Base-by-base conservation (phyloP, 2,888 invertebrate species). In the Chydorus sphaericus region DNA sequence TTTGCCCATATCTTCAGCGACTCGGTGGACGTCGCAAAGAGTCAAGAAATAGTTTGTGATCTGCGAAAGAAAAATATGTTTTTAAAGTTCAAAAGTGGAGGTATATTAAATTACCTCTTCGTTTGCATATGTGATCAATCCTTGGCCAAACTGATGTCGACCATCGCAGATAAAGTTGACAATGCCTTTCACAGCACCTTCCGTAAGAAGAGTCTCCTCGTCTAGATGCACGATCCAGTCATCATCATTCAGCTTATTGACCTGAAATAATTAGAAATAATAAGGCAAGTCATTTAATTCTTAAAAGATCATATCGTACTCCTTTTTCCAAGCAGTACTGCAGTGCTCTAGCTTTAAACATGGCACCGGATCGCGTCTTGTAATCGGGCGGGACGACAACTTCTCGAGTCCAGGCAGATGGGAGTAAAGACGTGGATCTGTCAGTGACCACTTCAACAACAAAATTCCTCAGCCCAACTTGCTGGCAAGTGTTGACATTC, bases 161-260 rank as follows among this genome's bases (percentile, higher is more conserved):
- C 93, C 94, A 72, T 93, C 91, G 62, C 85, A 75, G 23, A 92
- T 89, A 76, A 96, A 96, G 69, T 96, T 96, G 38, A 96, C 73
- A 65, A 96, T 84, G 10, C 92, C 92, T 18, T 36, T 48, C 52
- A 93, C 82, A 48, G 89, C 84, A 69, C 93, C 91, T 66, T 90
- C 90, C 6, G 94, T 94, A 29, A 96, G 73, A 55, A 96, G 73
- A 0, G 96, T 96, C 70, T 96, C 96, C 72, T 96, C 96, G 71
- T 96, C 96, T 59, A 96, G 74, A 73, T 96, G 96, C n/a, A 92
- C 90, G 65, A 96, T 84, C 93, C 93, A 96, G 68, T 94, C 93
- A 61, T 80, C 82, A 66, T 91, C 91, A 54, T 81, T 81, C 52
- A 93, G 59, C 28, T 64, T 75, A 54, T 59, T 63, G 77, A 31